Conservation (phyloP, 2,797 vertebrate genomes). For the Catostomus latipinnis region DNA sequence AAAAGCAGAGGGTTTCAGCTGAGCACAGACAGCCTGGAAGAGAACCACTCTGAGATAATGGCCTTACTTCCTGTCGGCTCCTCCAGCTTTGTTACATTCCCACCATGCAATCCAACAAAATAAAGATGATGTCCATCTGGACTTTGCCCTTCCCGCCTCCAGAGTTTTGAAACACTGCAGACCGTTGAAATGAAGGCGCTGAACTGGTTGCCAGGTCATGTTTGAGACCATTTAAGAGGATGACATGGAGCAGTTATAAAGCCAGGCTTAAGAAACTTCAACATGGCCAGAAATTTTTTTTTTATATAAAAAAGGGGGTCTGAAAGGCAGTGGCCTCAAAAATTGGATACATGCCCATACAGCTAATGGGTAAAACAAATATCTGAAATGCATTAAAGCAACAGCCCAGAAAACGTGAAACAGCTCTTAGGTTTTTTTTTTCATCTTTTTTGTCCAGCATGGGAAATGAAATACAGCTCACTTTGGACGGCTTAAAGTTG, state of each 20-base stretch:
- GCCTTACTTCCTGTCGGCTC: conserved; percentile 70
- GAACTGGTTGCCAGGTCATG: conserved; percentile 51
- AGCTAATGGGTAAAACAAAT: neutral
- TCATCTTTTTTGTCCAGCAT: neutral
- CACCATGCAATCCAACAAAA: conserved; percentile 64
- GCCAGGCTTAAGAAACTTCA: conserved; percentile 27
- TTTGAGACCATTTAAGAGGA: conserved; percentile 42
- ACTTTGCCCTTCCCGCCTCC: conserved; percentile 38
- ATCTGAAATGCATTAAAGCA: neutral
- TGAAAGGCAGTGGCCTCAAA: neutral
- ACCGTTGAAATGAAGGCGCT: conserved; percentile 45
- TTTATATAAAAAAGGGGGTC: no score
- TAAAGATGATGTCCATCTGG: conserved; percentile 61
- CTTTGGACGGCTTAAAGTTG: neutral
- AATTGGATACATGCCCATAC: neutral
- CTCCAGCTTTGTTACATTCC: conserved; percentile 63
- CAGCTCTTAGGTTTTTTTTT: neutral
- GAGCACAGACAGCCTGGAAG: conserved; percentile 56
- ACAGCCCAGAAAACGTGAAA: neutral
- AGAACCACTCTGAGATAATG: conserved; percentile 60
- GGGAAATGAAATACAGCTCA: neutral
- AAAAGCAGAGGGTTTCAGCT: conserved; percentile 61
- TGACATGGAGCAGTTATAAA: conserved; percentile 35
- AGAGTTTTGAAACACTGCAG: conserved; percentile 49
- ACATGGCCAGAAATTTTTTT: neutral